These are phyloP conservation scores for Hyles lineata DNA, from an alignment of 2,888 invertebrate species.

Conservation along the genomic window DNA sequence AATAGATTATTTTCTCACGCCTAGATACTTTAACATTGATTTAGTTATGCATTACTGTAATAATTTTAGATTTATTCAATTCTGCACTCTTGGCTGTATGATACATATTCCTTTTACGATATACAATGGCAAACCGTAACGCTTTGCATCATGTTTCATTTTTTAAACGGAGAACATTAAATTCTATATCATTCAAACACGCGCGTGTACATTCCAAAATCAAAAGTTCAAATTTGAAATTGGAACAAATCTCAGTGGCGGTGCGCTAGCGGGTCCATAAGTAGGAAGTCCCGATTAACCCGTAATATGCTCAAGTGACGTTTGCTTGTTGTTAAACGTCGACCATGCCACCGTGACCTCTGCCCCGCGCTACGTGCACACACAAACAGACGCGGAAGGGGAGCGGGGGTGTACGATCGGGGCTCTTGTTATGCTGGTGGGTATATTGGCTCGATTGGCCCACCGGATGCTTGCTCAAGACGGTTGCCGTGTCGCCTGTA, in stretches of 20 bases:
- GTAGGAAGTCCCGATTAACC: slow-evolving; percentile 82
- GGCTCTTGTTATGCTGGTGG: slow-evolving; percentile 59
- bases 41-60: neutral
- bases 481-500: slow-evolving; percentile 55
- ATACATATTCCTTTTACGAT: neutral
- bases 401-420: slow-evolving; percentile 44
- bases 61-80: neutral
- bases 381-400: slow-evolving; percentile 39
- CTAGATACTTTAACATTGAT: neutral
- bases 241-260: slow-evolving; percentile 80
- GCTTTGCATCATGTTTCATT: neutral
- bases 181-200: slow-evolving; percentile 6
- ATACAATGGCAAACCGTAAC: neutral
- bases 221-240: slow-evolving; percentile 69
- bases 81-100: neutral
- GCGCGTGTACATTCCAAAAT: slow-evolving; percentile 50
- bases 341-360: slow-evolving; percentile 57
- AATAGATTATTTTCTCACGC: slow-evolving; percentile 17
- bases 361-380: slow-evolving; percentile 45
- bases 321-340: slow-evolving; percentile 63
- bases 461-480: slow-evolving; percentile 81
- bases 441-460: slow-evolving; percentile 79
- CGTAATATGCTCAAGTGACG: slow-evolving; percentile 82
- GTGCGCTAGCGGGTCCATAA: slow-evolving; percentile 66
- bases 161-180: neutral